Conservation (phyloP, 2,888 invertebrate genomes). For the Camponotus fellah region DNA sequence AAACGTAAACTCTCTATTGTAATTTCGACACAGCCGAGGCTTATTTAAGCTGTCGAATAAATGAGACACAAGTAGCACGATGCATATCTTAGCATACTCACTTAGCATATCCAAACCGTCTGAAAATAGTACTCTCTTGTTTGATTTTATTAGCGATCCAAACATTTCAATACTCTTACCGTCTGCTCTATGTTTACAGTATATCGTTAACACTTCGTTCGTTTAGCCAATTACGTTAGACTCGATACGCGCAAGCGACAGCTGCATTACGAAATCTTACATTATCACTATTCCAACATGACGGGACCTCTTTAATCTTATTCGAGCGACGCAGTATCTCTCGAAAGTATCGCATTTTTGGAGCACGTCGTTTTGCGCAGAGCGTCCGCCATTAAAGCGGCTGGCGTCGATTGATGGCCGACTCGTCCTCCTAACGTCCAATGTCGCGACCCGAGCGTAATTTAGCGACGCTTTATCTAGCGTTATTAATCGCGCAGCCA, state of each 20-base stretch:
- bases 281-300: background rate
- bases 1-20: slow-evolving; percentile 28
- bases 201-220: background rate
- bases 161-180: background rate
- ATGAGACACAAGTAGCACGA: slow-evolving; percentile 16
- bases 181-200: slow-evolving; percentile 12
- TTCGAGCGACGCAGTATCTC: background rate
- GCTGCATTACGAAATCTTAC: background rate
- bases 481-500: slow-evolving; percentile 32
- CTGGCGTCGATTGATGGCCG: slow-evolving; percentile 38
- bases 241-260: background rate
- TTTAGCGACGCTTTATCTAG: slow-evolving; percentile 40
- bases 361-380: background rate
- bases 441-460: slow-evolving; percentile 29
- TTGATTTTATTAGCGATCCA: slow-evolving; percentile 23
- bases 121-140: slow-evolving; percentile 15
- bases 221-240: background rate
- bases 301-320: background rate
- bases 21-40: slow-evolving; percentile 13
- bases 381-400: background rate
- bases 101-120: slow-evolving; percentile 20
- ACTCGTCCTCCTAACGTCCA: slow-evolving; percentile 34
- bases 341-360: slow-evolving; percentile 5
- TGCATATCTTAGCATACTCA: background rate
- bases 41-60: slow-evolving; percentile 23